Base-by-base conservation (phyloP, 2,113 vertebrate species). In the Aegithalos caudatus region DNA sequence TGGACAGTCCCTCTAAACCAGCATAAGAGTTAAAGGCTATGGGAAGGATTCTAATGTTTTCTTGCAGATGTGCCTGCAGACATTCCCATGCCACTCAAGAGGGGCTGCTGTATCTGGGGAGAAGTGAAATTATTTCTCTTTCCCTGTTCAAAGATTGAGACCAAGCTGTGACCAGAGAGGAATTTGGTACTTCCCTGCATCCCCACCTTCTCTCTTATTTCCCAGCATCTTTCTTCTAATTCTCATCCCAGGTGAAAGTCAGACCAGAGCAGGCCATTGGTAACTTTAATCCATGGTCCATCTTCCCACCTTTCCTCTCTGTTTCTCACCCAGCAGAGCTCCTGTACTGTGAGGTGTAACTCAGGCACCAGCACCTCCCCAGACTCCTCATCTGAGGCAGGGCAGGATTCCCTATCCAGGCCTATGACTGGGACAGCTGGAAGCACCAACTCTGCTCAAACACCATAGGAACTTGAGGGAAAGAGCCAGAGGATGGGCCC, bases 11-110 rank as follows among this genome's bases (percentile, higher is more conserved):
- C 28, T 37, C 76, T 65, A 69, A 42, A 35, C 9, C 62, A 60
- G 72, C 1, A 0, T 0, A 37, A 70, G 22, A n/a, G 56, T 33
- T 27, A 56, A n/a, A 56, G 53, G 42, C 29, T 3, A 3, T 12
- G 25, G 58, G 33, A 58, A 69, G n/a, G 51, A 31, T 45, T 48
- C 44, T 10, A 2, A 47, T 3, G 31, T 31, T 42, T 16, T 42
- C 37, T 6, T 51, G 28, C 10, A 57, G 66, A 66, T 10, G 35
- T n/a, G 48, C 33, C 76, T 64, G 42, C 70, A 74, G 47, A 74
- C 78, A 51, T n/a, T 48, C 50, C 35, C 21, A 11, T 6, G 27
- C 14, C 60, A 20, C 69, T 57, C 42, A 12, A 38, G 31, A 79
- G 76, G 17, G 11, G 27, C 37, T 9, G 31, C 77, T 3, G 3